phyloP scores from a whole-genome alignment of 2,888 invertebrate species.

The Vesta saturnalis region DNA sequence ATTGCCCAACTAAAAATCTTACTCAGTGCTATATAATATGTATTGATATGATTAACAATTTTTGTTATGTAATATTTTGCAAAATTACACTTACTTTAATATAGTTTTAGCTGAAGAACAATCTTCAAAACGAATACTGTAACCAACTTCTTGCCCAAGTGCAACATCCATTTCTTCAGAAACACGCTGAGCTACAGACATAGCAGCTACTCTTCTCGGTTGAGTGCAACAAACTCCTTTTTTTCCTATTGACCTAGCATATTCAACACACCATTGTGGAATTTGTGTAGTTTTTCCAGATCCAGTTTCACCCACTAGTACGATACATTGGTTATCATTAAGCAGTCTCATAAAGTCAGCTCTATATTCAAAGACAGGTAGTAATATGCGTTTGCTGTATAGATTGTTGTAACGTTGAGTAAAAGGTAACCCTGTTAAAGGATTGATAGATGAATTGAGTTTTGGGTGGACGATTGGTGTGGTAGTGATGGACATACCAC shows the following conservation, averaged over 20 bases:
- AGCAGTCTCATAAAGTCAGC: slow-evolving; percentile 94
- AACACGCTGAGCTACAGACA: slow-evolving; percentile 99
- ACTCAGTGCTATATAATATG: no score
- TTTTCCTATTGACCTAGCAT: slow-evolving; percentile 71
- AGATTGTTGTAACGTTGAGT: slow-evolving; percentile 90
- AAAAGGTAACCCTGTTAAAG: slow-evolving; percentile 84
- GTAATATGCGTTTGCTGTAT: slow-evolving; percentile 85
- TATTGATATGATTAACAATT: not conserved
- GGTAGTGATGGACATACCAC: slow-evolving; percentile 43
- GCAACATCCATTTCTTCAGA: slow-evolving; percentile 99
- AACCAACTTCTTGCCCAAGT: slow-evolving; percentile 91
- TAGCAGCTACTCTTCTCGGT: slow-evolving; percentile 97
- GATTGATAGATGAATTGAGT: slow-evolving; percentile 70
- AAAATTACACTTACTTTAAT: slow-evolving; percentile 77
- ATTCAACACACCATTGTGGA: slow-evolving; percentile 94
- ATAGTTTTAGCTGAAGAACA: slow-evolving; percentile 95
- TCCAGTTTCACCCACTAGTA: slow-evolving; percentile 99
- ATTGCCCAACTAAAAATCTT: no score
- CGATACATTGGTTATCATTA: slow-evolving; percentile 93
- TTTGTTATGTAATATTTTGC: no score
- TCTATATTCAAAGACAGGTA: slow-evolving; percentile 99
- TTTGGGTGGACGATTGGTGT: slow-evolving; percentile 54
- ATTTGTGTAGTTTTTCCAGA: slow-evolving; percentile 99
- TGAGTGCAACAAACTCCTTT: slow-evolving; percentile 96
- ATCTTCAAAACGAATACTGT: slow-evolving; percentile 98